phyloP scores from a whole-genome alignment of 2,797 vertebrate species.

The Sebastes elongatus region DNA sequence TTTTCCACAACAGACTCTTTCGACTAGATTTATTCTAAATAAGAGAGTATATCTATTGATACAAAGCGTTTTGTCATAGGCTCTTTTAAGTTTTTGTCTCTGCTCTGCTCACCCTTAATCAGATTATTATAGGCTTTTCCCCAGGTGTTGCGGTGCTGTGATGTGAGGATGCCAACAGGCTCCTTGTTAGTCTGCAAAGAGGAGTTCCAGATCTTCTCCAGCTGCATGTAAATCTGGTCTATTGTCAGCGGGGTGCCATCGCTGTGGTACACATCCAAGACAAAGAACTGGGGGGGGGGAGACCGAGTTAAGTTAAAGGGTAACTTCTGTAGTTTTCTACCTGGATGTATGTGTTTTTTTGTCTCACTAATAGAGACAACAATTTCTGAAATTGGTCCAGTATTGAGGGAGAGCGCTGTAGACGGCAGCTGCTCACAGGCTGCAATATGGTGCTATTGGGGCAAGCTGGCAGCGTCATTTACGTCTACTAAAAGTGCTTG shows the following conservation, averaged over 20 bases:
- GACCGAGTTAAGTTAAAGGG: background rate
- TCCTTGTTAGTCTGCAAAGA: conserved; percentile 98
- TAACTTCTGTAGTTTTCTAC: too few species aligned
- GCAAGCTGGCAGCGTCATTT: too few species aligned
- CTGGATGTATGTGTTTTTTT: too few species aligned
- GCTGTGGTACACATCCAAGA: conserved; percentile 94
- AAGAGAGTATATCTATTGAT: background rate
- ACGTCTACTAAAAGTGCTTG: too few species aligned
- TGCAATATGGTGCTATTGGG: too few species aligned
- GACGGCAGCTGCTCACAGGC: too few species aligned
- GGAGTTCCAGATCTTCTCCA: conserved; percentile 99
- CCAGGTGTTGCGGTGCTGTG: conserved; percentile 98
- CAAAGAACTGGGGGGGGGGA: conserved; percentile 87
- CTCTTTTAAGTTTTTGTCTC: background rate
- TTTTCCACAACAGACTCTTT: background rate
- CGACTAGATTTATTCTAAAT: background rate
- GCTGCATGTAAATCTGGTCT: conserved; percentile 92
- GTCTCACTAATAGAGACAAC: too few species aligned
- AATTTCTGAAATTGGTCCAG: too few species aligned
- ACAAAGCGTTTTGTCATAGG: background rate
- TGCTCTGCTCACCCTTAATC: conserved; percentile 87
- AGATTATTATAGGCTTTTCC: conserved; percentile 96
- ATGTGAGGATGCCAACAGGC: conserved; percentile 95
- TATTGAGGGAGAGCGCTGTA: too few species aligned
- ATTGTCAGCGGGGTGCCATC: conserved; percentile 90